These are phyloP conservation scores for Allolobophora icterica DNA, from an alignment of 2,888 invertebrate species.

Conservation along the genomic window DNA sequence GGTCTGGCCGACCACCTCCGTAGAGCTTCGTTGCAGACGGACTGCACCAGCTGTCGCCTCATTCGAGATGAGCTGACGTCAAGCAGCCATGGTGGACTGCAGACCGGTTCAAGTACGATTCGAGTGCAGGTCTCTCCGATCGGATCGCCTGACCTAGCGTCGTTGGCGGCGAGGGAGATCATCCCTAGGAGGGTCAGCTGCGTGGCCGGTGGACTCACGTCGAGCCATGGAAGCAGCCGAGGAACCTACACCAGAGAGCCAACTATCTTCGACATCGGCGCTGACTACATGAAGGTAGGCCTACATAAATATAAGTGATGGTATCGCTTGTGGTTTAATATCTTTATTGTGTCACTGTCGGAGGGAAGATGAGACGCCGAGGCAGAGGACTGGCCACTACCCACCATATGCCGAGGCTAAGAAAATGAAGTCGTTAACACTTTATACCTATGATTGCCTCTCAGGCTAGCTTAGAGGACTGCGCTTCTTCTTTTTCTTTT, in stretches of 20 bases:
- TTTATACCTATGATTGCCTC: too few species aligned
- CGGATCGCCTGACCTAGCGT: not conserved
- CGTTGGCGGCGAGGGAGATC: conserved; percentile 13
- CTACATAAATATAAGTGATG: not conserved
- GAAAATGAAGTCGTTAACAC: too few species aligned
- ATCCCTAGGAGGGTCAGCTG: conserved; percentile 34
- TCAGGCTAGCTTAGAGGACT: too few species aligned
- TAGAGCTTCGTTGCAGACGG: conserved; percentile 40
- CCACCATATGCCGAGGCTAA: too few species aligned
- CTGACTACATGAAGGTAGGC: conserved; percentile 85
- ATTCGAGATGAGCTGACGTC: not conserved
- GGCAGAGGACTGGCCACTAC: too few species aligned
- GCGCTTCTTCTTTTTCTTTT: too few species aligned
- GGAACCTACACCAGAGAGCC: conserved; percentile 54
- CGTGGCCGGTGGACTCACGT: not conserved
- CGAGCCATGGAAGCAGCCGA: conserved; percentile 50
- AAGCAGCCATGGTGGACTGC: not conserved
- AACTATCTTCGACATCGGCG: conserved; percentile 80
- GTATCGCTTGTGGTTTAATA: not conserved
- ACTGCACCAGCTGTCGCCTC: conserved; percentile 26
- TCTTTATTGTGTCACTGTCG: not conserved
- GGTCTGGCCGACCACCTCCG: not conserved
- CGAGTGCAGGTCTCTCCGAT: not conserved
- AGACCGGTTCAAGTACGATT: not conserved
- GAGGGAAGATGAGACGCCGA: too few species aligned